Base-by-base conservation (phyloP, 2,797 vertebrate genomes). In the Coluber constrictor region DNA sequence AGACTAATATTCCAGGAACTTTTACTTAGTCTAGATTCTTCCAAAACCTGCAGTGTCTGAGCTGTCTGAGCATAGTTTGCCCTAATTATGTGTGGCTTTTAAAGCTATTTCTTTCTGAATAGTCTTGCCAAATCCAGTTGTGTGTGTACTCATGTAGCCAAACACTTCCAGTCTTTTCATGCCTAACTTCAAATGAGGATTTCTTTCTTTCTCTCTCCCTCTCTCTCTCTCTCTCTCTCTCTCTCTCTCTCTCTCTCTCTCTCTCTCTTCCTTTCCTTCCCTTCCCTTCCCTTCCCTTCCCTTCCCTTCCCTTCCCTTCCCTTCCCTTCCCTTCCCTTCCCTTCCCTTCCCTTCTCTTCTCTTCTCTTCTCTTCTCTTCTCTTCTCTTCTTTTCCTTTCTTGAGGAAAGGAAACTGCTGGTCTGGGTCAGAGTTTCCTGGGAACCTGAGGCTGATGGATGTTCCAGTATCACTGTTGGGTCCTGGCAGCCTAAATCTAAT, bases 291-390 rank as follows among this genome's bases (percentile, higher is more conserved):
- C 13, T 13, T 55, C 12, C 7, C 13, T 12, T 55, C 12, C 3
- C 2, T 11, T 55, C 11, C 1, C 2, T 8, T 51, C n/a, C n/a
- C 8, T 8, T 51, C 9, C 1, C 51, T 0, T 9, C 9, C 1
- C 4, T 56, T 56, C n/a, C n/a, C n/a, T n/a, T n/a, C n/a, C n/a
- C n/a, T n/a, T n/a, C n/a, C n/a, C n/a, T n/a, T n/a, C n/a, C n/a
- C n/a, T n/a, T n/a, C n/a, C n/a, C n/a, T n/a, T n/a, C n/a, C n/a
- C n/a, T n/a, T n/a, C n/a, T n/a, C n/a, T n/a, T n/a, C n/a, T n/a
- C n/a, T n/a, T n/a, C n/a, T n/a, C n/a, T n/a, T n/a, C n/a, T n/a
- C n/a, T n/a, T n/a, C n/a, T n/a, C n/a, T n/a, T n/a, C n/a, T n/a
- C n/a, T n/a, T n/a, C n/a, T n/a, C n/a, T 56, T 56, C 3, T 56